Conservation (phyloP, 2,113 vertebrate genomes). For the Gila orcuttii region DNA sequence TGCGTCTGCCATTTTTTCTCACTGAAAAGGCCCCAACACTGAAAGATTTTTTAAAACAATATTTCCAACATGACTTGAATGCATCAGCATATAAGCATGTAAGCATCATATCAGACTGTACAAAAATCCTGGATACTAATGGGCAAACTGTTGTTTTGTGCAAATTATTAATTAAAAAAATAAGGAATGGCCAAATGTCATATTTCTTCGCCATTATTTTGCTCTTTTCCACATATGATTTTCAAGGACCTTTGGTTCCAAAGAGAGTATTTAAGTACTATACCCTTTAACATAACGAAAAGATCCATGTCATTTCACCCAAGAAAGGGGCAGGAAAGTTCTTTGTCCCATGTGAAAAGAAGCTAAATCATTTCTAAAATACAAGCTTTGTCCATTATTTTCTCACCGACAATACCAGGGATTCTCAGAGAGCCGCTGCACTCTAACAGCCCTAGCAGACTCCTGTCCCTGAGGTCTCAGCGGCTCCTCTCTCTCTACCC, state of each 20-base stretch:
- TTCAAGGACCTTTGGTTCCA: not conserved
- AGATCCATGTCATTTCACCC: constrained; percentile 31
- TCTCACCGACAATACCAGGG: constrained; percentile 30
- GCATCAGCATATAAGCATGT: not conserved
- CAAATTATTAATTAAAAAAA: not conserved
- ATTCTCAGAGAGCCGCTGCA: constrained; percentile 44
- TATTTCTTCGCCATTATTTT: not conserved
- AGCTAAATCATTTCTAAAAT: constrained; percentile 47
- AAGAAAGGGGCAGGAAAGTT: constrained; percentile 42
- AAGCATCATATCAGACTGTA: not conserved
- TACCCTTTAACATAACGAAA: constrained; percentile 20
- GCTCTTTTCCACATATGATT: constrained; percentile 1
- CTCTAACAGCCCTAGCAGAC: constrained; percentile 34
- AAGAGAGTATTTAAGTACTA: constrained; percentile 35
- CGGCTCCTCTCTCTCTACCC: constrained; percentile 36
- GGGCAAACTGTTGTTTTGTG: not conserved
- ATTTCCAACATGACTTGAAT: not conserved
- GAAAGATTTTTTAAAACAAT: no score
- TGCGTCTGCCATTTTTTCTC: not conserved
- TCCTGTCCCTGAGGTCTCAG: constrained; percentile 49
- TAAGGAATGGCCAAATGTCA: not conserved
- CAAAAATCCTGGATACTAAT: not conserved
- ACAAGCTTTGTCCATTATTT: constrained; percentile 55
- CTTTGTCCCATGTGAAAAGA: constrained; percentile 30
- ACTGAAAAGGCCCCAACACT: not conserved